Conservation (phyloP, 2,888 invertebrate species). For the Himalopsyche kuldschensis region DNA sequence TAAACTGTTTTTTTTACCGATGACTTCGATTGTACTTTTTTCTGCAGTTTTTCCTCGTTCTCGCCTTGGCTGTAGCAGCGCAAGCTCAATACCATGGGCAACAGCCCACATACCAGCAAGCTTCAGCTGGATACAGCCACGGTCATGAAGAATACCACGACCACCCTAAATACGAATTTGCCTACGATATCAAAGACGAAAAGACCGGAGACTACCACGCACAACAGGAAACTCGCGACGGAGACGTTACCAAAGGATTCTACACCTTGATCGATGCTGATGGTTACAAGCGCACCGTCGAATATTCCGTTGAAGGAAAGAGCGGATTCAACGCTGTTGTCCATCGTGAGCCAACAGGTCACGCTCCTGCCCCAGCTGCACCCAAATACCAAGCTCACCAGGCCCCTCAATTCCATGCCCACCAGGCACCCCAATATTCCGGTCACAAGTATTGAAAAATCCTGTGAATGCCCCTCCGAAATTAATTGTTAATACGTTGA, state of each 20-base stretch:
- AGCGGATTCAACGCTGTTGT: conserved; percentile 60
- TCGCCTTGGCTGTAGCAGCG: no score
- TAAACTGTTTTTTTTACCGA: no score
- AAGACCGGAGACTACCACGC: conserved; percentile 63
- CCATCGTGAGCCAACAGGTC: conserved; percentile 44
- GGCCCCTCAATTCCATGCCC: conserved; percentile 33
- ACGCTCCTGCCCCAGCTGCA: conserved; percentile 39
- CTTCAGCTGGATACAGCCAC: not conserved
- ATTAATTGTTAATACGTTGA: no score
- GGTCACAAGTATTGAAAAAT: not conserved
- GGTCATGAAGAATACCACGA: conserved; percentile 41
- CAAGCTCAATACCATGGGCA: no score
- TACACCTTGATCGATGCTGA: conserved; percentile 61
- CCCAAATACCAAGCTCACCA: conserved; percentile 39
- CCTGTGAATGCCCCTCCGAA: no score
- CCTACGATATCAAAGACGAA: conserved; percentile 61
- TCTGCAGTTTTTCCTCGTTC: no score
- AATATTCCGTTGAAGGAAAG: conserved; percentile 56
- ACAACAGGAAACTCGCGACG: conserved; percentile 60
- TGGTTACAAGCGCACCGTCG: conserved; percentile 60
- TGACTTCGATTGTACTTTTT: no score
- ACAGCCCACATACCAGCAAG: no score
- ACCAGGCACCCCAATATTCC: conserved; percentile 38
- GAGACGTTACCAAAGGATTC: conserved; percentile 61
- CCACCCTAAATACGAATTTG: conserved; percentile 61